These are phyloP conservation scores for Heliornis fulica DNA, from an alignment of 2,113 vertebrate genomes.

Conservation along the genomic window DNA sequence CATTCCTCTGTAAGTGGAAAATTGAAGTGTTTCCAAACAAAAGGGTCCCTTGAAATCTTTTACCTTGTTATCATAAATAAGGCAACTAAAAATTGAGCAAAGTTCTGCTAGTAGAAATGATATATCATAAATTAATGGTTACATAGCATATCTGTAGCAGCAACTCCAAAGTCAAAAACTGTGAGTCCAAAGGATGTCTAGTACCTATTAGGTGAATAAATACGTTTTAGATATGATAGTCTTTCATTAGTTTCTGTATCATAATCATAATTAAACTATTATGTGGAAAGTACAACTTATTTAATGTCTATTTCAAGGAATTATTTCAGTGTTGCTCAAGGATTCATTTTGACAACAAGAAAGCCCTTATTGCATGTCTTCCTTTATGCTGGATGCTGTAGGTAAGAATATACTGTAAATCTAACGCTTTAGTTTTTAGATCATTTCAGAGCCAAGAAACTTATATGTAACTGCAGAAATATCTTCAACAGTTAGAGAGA, in stretches of 20 bases:
- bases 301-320: neutral
- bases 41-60: neutral
- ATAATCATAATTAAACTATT: neutral
- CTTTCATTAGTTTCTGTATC: neutral
- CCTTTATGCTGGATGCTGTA: neutral
- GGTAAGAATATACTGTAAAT: neutral
- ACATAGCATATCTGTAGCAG: neutral
- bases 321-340: neutral
- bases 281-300: neutral
- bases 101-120: neutral
- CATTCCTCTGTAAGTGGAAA: neutral
- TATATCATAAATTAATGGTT: neutral
- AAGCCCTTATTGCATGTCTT: neutral
- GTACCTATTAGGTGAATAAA: neutral
- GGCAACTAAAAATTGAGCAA: neutral
- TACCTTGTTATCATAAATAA: neutral
- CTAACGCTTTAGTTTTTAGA: neutral
- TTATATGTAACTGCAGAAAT: neutral
- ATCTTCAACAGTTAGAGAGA: neutral
- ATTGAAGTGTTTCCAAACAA: neutral
- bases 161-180: neutral
- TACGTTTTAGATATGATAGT: neutral
- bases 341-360: neutral
- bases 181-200: neutral
- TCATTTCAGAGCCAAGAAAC: neutral